Base-by-base conservation (phyloP, 2,113 vertebrate species). In the Rattus rattus region DNA sequence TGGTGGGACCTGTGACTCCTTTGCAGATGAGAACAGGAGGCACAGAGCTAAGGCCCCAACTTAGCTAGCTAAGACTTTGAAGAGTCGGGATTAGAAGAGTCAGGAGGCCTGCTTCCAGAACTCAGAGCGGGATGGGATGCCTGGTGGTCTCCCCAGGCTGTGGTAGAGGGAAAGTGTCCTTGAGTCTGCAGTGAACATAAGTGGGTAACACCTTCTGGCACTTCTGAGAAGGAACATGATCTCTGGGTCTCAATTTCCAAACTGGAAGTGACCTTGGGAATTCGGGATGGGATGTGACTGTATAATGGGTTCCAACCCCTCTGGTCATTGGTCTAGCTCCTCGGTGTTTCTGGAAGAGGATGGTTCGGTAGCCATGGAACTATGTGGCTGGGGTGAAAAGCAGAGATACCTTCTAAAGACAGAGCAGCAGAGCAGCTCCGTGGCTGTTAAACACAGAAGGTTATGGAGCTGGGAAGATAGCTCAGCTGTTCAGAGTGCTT, bases 291-390 rank as follows among this genome's bases (percentile, higher is more conserved):
- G 39, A 30, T 85, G 56, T 2, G 24, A 84, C 81, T 63, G 12
- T 84, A n/a, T 39, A 7, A 65, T 47, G n/a, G 59, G n/a, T 30
- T 43, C n/a, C 30, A n/a, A n/a, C 6, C 28, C 5, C 19, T 20
- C 63, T 13, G 84, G 30, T 33, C 47, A 52, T 52, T 67, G 63
- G 22, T 19, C 43, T 47, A 69, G 26, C 43, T 67, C 65, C 33
- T 69, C 63, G 12, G 63, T 1, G 19, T 33, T 69, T 49, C 84
- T 86, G 61, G 43, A 49, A 70, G 65, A 52, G 6, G n/a, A 61
- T 7, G 1, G 36, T 39, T 59, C 0, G 2, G 11, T 14, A 65
- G 61, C 9, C 0, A 13, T 6, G 36, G 30, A 67, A 47, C 63
- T 20, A 4, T 70, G 85, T 10, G 33, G 67, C 67, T 20, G 11